Evolutionary conservation across 1,140 invertebrate genomes (phyloP).

Genomic region (Pararge aegeria): DNA sequence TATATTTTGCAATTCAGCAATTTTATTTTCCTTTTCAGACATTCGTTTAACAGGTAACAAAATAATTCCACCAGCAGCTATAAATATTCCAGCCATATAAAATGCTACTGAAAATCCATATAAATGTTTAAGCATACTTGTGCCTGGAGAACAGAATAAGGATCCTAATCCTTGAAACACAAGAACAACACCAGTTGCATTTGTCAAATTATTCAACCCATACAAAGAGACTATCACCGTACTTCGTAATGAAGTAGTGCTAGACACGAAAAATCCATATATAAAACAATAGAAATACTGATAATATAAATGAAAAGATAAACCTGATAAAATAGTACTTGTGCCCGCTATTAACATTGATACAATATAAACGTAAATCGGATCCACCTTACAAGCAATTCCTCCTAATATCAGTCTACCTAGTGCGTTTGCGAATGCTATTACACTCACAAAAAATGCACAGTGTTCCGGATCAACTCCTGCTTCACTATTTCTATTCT

Average conservation of each 20-base stretch:
- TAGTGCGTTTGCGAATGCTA: conserved; percentile 54
- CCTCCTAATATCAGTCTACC: conserved; percentile 55
- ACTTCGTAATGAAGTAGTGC: conserved; percentile 53
- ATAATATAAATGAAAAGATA: conserved; percentile 55
- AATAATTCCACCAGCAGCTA: conserved; percentile 47
- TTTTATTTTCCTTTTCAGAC: conserved; percentile 22
- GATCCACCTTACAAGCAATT: conserved; percentile 53
- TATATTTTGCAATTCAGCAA: background rate
- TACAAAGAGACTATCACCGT: conserved; percentile 59
- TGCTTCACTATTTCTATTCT: conserved; percentile 44
- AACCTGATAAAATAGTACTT: conserved; percentile 46
- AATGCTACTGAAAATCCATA: conserved; percentile 56
- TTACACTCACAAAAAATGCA: conserved; percentile 55
- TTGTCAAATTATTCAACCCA: conserved; percentile 69
- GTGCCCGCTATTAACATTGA: conserved; percentile 43
- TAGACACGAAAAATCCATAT: conserved; percentile 58
- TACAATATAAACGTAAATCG: conserved; percentile 43
- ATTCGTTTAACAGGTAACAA: conserved; percentile 36
- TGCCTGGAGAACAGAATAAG: conserved; percentile 62
- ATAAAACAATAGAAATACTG: conserved; percentile 60
- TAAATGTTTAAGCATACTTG: conserved; percentile 49
- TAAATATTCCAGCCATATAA: conserved; percentile 55
- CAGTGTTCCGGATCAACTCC: conserved; percentile 48
- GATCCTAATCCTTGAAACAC: conserved; percentile 66
- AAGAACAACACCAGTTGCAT: conserved; percentile 63